Conservation (phyloP, 2,888 invertebrate genomes). For the Aporophyla lueneburgensis region DNA sequence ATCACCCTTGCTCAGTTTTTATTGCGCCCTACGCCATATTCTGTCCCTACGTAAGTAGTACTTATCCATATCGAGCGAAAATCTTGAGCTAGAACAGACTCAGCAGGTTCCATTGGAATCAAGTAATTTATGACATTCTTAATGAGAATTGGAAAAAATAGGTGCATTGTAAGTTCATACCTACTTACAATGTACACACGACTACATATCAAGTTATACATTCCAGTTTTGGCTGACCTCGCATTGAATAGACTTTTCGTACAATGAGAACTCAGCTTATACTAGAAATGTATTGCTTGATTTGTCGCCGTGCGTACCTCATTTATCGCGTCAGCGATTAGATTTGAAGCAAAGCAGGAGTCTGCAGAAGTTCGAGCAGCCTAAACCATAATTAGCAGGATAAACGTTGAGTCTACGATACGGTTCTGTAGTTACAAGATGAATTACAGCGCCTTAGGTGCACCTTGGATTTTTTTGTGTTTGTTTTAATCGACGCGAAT, state of each 20-base stretch:
- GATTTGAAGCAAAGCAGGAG: not conserved
- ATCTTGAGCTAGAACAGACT: not conserved
- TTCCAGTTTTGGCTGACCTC: too few species aligned
- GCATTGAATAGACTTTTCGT: too few species aligned
- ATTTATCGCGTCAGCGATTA: not conserved
- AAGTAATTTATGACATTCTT: not conserved
- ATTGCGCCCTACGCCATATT: not conserved
- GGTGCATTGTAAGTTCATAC: not conserved
- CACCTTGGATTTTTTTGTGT: not conserved
- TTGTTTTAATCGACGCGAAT: not conserved
- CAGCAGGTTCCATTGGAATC: not conserved
- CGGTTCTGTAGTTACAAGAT: not conserved
- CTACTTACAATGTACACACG: too few species aligned
- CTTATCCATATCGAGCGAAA: not conserved
- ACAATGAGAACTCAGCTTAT: too few species aligned
- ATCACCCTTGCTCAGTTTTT: not conserved
- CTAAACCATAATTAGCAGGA: not conserved
- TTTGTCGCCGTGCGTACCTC: too few species aligned
- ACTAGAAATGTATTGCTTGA: too few species aligned
- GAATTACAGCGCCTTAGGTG: not conserved
- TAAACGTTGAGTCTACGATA: not conserved
- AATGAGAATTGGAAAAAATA: not conserved
- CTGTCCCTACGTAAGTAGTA: not conserved
- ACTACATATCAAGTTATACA: too few species aligned
- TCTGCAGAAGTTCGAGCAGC: not conserved